Base-by-base conservation (phyloP, 2,113 vertebrate species). In the Sitta europaea region DNA sequence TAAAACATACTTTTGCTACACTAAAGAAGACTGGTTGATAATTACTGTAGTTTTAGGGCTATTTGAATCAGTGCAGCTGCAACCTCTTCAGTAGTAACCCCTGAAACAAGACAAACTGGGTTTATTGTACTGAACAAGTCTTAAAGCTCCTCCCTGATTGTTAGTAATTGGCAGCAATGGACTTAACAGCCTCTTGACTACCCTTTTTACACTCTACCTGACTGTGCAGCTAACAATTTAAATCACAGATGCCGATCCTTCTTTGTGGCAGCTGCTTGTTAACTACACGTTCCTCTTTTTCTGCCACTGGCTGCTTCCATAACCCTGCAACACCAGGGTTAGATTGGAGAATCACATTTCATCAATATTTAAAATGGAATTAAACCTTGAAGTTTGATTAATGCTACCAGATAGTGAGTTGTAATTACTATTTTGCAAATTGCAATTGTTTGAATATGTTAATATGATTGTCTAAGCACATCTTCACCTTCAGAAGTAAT, bases 61-160 rank as follows among this genome's bases (percentile, higher is more conserved):
- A 98, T 98, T 98, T 98, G 98, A 99, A 98, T 99, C 98, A 98
- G 97, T 98, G 99, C 99, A 99, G 99, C 99, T 99, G 99, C 99
- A 99, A 98, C 98, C 98, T 99, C 99, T 99, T 99, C 98, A 99
- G 98, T 97, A 97, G 98, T 99, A 98, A 98, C 98, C 99, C 98
- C 98, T 98, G 98, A 98, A 98, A 99, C 98, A 98, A 98, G 96
- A 98, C 98, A 98, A 98, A 98, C 98, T 97, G 98, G 98, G 98
- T 95, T 98, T 98, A 99, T 99, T 99, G 99, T 99, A 95, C 97
- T 98, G 98, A 98, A 98, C 98, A 98, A 98, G 98, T 99, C 98
- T 98, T 98, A 97, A 91, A 98, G 97, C 98, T 98, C 98, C 97
- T 98, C 98, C 97, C 98, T 99, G 99, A 99, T 99, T 99, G 99